Evolutionary conservation across 2,113 vertebrate genomes (phyloP), one percentile per base, ranked within the genome.

Genomic region (Hippocampus barbouri): DNA sequence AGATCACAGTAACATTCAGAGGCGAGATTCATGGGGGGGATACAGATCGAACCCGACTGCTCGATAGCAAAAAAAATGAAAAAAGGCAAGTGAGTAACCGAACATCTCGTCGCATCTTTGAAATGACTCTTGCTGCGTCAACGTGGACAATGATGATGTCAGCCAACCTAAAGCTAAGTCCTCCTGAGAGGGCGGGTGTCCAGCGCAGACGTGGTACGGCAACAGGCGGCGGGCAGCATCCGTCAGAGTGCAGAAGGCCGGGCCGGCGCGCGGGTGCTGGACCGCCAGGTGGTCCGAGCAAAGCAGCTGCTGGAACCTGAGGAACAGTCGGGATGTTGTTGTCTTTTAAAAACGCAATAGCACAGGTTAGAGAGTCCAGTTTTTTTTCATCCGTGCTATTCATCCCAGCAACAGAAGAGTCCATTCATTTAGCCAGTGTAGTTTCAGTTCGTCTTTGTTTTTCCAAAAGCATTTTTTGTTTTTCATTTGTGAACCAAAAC

Each of bases 261-360:
- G 71, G 5, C 71, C 65, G 51, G 88, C 86, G 67, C 86, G 72
- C 3, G 91, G 87, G 70, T 72, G 83, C 85, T 92, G 88, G 11
- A 93, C 89, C 2, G 87, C 81, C 14, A 49, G 47, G 18, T 90
- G 92, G 83, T 94, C 92, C 74, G 45, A 82, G 79, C 85, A 87
- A 18, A 93, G 76, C 82, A 86, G 91, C 85, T 93, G 90, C 80
- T 93, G 91, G 79, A 93, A 83, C 82, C 93, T 94, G 86, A 20
- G 27, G 63, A 8, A 64, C 10, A 8, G 43, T 0, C 23, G 18
- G 47, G 21, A 14, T 16, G 6, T 40, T 54, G 30, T 18, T 9
- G 15, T 20, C 45, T 20, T 20, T 15, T 6, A 38, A 38, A 8
- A 51, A 64, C 21, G 43, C 63, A 65, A 25, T 5, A 57, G 4